Conservation (phyloP, 2,113 vertebrate species). For the Suricata suricatta region DNA sequence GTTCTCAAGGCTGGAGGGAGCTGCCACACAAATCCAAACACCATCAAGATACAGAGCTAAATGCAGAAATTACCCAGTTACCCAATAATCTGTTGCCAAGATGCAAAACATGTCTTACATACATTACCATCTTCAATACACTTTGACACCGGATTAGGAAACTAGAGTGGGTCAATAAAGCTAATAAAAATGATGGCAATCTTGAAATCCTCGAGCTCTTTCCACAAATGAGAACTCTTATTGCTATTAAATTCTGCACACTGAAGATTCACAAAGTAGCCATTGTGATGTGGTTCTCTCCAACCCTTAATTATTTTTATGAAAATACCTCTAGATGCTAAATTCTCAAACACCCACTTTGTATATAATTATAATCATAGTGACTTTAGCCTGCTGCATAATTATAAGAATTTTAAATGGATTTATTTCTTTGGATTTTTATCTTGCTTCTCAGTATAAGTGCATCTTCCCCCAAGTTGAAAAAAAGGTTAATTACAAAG, state of each 20-base stretch:
- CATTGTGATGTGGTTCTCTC: conserved; percentile 68
- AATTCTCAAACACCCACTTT: conserved; percentile 81
- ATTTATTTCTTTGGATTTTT: conserved; percentile 79
- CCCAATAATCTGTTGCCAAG: conserved; percentile 5
- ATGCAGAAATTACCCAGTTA: conserved; percentile 59
- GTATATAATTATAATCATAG: conserved; percentile 83
- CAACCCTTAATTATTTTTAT: conserved; percentile 82
- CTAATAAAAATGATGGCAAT: conserved; percentile 50
- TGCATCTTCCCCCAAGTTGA: conserved; percentile 70
- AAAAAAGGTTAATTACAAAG: conserved; percentile 80
- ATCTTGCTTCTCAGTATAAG: conserved; percentile 76
- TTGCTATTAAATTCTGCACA: conserved; percentile 58
- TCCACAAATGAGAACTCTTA: conserved; percentile 72
- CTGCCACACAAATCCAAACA: conserved; percentile 50
- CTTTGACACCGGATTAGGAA: conserved; percentile 34
- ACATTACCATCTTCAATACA: conserved; percentile 38
- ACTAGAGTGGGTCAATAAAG: conserved; percentile 58
- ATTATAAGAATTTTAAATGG: conserved; percentile 80
- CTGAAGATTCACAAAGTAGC: conserved; percentile 52
- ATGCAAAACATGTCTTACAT: conserved; percentile 48
- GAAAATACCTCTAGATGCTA: conserved; percentile 77
- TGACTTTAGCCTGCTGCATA: conserved; percentile 79
- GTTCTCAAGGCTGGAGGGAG: neutral
- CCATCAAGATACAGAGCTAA: conserved; percentile 33
- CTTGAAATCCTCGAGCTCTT: conserved; percentile 55